phyloP scores from a whole-genome alignment of 2,888 invertebrate species.

The Oasisia sp. region DNA sequence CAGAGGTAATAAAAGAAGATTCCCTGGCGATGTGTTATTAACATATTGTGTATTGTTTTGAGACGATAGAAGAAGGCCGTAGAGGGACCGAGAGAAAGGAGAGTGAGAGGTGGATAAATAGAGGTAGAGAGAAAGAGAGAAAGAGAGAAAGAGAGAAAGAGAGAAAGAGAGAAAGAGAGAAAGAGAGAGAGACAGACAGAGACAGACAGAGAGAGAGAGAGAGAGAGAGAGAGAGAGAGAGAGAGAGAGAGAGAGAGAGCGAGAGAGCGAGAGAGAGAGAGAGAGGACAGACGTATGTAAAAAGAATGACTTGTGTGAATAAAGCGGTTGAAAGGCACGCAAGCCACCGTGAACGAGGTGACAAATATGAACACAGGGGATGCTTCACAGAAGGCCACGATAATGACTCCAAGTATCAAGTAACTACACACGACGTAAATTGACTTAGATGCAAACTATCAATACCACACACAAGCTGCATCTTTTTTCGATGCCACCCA shows the following conservation, averaged over 20 bases:
- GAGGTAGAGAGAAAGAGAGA: too few species aligned
- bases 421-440: neutral
- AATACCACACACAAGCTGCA: neutral
- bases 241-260: neutral
- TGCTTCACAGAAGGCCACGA: neutral
- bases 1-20: neutral
- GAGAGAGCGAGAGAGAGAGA: neutral
- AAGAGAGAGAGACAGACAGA: neutral
- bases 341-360: neutral
- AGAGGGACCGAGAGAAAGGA: too few species aligned
- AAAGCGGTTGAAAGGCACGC: neutral
- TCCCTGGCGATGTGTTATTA: neutral
- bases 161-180: neutral
- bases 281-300: neutral
- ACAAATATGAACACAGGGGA: neutral
- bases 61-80: neutral
- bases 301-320: too few species aligned
- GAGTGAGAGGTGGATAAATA: too few species aligned
- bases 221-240: neutral
- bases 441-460: neutral
- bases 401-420: neutral
- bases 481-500: neutral
- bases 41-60: neutral
- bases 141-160: too few species aligned
- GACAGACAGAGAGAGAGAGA: constrained; percentile 30